phyloP scores from a whole-genome alignment of 1,140 invertebrate genomes.

The Nephila pilipes region DNA sequence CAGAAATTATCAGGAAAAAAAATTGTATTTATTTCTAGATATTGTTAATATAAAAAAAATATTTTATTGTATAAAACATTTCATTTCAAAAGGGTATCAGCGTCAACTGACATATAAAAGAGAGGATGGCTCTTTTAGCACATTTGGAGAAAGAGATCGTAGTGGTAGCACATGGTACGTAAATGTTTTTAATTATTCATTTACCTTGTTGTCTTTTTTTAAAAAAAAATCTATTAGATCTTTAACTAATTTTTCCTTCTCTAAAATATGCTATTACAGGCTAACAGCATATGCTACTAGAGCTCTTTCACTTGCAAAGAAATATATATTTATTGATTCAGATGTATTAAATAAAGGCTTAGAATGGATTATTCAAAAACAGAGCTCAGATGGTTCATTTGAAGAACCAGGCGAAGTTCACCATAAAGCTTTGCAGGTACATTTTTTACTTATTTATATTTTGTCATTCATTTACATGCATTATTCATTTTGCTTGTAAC shows the following conservation, averaged over 20 bases:
- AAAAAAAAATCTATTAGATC: neutral
- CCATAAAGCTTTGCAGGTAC: conserved; percentile 88
- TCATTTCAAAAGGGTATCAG: conserved; percentile 88
- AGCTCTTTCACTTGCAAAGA: conserved; percentile 90
- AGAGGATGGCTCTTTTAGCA: conserved; percentile 96
- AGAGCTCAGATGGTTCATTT: conserved; percentile 92
- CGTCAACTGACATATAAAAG: conserved; percentile 94
- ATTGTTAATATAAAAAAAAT: too few species aligned
- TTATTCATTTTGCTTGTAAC: neutral
- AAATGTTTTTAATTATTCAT: neutral
- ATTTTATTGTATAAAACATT: too few species aligned
- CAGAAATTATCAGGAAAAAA: too few species aligned
- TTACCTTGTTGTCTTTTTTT: neutral
- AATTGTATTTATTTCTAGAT: too few species aligned
- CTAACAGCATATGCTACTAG: conserved; percentile 96
- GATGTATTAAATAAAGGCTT: conserved; percentile 87
- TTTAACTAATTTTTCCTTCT: neutral
- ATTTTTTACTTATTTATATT: neutral
- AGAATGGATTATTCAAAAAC: conserved; percentile 89
- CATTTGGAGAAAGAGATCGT: conserved; percentile 91
- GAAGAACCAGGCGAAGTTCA: conserved; percentile 88
- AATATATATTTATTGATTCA: conserved; percentile 88
- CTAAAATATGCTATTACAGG: conserved; percentile 81
- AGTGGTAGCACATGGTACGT: conserved; percentile 94
- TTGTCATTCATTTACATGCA: neutral